Evolutionary conservation across 2,888 invertebrate species (phyloP), one percentile per base, ranked within the genome.

Genomic region (Trichogramma evanescens): DNA sequence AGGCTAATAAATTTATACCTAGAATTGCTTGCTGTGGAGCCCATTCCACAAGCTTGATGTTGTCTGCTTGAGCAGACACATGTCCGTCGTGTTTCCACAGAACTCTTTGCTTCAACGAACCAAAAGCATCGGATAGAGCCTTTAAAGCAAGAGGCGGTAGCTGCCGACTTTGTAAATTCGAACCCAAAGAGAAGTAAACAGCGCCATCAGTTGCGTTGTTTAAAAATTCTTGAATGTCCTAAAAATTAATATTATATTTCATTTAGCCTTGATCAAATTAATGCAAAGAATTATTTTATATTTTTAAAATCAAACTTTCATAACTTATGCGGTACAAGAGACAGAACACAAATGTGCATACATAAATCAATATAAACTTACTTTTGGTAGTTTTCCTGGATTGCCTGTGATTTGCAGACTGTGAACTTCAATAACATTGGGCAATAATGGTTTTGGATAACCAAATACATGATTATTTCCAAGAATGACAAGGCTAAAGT

Each of bases 171-270:
- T 76, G 72, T 64, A 79, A 72, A 67, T 78, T 77, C 56, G 78
- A 78, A 43, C 79, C 79, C 60, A 79, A 69, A 61, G 78, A 78
- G 67, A 79, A 77, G 67, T 76, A 77, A 69, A 80, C 73, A 51
- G 70, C 74, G 3, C 79, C 78, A 44, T 77, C 66, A 43, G 63
- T 62, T 51, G 75, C 71, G 50, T 67, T 70, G 56, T 77, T 74
- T 42, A 78, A 66, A 66, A 77, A 79, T n/a, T 72, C 67, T 55
- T 73, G 64, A 41, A 80, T 68, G 38, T 76, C 75, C 74, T 77
- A 64, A 54, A 66, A 66, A 58, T 39, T 26, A 50, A 7, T 7
- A 26, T 26, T 26, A 26, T 2, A 26, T 26, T 26, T 26, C 26
- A 26, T 26, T 26, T 2, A 26, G 3, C 26, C 26, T 26, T 26